Percentiles rank a stretch among this genome's conserved stretches.
Evolutionary conservation across 2,888 invertebrate species (phyloP).

Genomic region (Protula sp.): DNA sequence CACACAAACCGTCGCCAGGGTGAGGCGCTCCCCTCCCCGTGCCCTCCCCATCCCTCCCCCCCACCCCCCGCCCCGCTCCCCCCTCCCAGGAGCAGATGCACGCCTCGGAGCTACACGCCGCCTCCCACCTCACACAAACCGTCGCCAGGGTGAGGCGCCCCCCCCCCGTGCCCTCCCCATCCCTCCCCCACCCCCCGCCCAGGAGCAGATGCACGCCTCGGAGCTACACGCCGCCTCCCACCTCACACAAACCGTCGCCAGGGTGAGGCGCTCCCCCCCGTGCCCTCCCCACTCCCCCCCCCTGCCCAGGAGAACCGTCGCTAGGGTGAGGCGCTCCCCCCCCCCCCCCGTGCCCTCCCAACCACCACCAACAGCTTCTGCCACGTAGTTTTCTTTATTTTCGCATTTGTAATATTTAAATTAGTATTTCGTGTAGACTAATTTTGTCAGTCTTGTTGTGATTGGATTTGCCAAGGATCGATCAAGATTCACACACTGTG

Average conservation of each 20-base stretch:
- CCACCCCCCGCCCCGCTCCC: no score
- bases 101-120: constrained; percentile 65
- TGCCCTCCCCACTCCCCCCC: no score
- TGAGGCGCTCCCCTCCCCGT: no score
- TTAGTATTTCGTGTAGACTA: no score
- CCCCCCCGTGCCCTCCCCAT: no score
- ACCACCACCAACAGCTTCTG: constrained; percentile 56
- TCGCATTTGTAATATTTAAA: no score
- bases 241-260: constrained; percentile 56
- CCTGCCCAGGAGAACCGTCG: constrained; percentile 56
- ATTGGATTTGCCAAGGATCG: not conserved
- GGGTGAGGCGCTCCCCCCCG: constrained; percentile 36
- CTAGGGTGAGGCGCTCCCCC: constrained; percentile 38
- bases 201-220: constrained; percentile 68
- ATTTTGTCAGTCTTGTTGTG: not conserved
- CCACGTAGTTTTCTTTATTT: no score
- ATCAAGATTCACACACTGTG: no score
- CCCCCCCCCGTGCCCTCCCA: no score
- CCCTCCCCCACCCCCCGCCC: constrained; percentile 53
- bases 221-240: constrained; percentile 63
- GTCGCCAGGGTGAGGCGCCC: constrained; percentile 36
- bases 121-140: constrained; percentile 60
- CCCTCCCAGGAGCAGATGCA: constrained; percentile 65
- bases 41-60: no score
- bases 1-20: constrained; percentile 56